Base-by-base conservation (phyloP, 2,113 vertebrate species). In the rat (Rattus norvegicus) region DNA sequence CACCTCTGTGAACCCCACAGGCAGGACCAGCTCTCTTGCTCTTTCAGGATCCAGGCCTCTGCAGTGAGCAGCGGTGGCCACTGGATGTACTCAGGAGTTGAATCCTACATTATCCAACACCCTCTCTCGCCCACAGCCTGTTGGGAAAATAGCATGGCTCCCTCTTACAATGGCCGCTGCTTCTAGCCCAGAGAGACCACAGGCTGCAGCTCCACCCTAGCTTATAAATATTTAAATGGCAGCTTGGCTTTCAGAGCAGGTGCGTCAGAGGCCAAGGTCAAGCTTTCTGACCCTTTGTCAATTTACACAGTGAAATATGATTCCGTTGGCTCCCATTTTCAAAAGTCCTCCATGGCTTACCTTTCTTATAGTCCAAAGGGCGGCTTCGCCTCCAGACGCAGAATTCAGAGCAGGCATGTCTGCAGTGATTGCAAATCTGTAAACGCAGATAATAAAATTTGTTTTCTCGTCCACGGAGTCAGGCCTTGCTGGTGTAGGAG, bases 211-310 rank as follows among this genome's bases (percentile, higher is more conserved):
- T 97, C 88, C 96, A 70, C 95, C 93, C 95, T 95, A 12, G 73
- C 93, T 80, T 63, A 97, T 99, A 95, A 99, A 98, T 98, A 98
- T 98, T 98, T 97, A 98, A 98, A 90, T 77, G 95, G 43, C 14
- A 96, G 98, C 36, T 98, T 98, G 96, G 97, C 97, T 98, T 98
- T 98, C 99, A 97, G 98, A 72, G 93, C 79, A n/a, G 93, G 95
- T 92, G 85, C 90, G n/a, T 85, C 95, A 11, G 97, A 70, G 97
- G 97, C 98, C 96, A 83, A 94, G 97, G 97, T 98, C 98, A 98
- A 98, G 96, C 97, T 98, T 98, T 98, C 95, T 98, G 98, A 98
- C 98, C 98, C 98, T 98, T 98, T 93, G 96, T 97, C 98, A 98
- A 96, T 98, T 98, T 98, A 73, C 96, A 97, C 83, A 43, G 95